These are phyloP conservation scores for Morone saxatilis DNA, from an alignment of 2,113 vertebrate species.

Conservation along the genomic window DNA sequence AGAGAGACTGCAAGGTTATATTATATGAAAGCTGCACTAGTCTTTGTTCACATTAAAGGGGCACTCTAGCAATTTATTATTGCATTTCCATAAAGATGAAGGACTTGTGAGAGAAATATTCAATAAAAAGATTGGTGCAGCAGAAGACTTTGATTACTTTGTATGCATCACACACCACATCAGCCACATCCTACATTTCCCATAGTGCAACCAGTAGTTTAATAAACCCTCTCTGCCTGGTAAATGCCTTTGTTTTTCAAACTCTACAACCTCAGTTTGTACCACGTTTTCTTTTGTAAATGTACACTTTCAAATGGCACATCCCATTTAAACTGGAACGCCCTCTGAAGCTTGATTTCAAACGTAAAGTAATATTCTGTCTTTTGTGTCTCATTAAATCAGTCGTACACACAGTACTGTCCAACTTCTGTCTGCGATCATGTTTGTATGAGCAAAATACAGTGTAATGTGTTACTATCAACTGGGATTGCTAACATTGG, in stretches of 20 bases:
- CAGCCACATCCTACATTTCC: background rate
- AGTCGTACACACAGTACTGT: too few relatives aligned
- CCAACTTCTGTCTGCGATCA: too few relatives aligned
- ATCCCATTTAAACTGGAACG: too few relatives aligned
- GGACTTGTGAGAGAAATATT: background rate
- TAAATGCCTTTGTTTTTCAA: background rate
- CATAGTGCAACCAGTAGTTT: background rate
- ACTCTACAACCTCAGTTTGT: background rate
- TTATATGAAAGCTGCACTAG: slow-evolving; percentile 5
- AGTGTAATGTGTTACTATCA: too few relatives aligned
- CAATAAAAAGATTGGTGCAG: background rate
- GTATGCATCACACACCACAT: background rate
- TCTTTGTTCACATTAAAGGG: background rate
- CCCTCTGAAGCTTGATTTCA: too few relatives aligned
- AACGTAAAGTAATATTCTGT: too few relatives aligned
- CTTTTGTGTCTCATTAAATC: too few relatives aligned
- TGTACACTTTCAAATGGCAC: too few relatives aligned
- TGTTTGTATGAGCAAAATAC: too few relatives aligned
- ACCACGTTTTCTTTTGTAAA: too few relatives aligned
- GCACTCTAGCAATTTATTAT: background rate
- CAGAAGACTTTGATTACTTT: background rate
- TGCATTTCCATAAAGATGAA: background rate
- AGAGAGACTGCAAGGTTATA: background rate
- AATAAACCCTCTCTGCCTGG: background rate
- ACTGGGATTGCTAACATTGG: too few relatives aligned